Evolutionary conservation across 2,797 vertebrate species (phyloP), one percentile per base, ranked within the genome.

Genomic region (Anabacerthia variegaticeps): DNA sequence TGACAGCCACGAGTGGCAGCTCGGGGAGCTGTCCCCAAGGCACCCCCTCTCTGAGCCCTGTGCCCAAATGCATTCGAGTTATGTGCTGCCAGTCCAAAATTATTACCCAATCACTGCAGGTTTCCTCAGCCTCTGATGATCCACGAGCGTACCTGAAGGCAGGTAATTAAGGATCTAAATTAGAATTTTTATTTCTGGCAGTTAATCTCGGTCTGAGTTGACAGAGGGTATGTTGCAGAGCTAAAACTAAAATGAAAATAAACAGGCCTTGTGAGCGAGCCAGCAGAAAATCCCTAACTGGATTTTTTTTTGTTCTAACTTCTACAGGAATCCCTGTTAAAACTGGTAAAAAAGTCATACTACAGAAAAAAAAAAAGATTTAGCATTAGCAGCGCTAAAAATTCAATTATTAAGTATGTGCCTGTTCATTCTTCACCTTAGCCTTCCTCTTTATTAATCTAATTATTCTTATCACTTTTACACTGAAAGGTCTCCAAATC

Each of bases 151-250:
- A 94, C 93, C 93, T 95, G 88, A 94, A 85, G 71, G 89, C 86
- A 95, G 88, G 80, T 88, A 97, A 96, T 97, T 95, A 96, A 91
- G 54, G 73, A 55, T 67, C 56, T 83, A 89, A 96, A 96, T 94
- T 77, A 80, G 84, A 88, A 82, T 80, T 95, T 92, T 96, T 91
- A 82, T 88, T 95, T 88, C 93, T 69, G 51, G 85, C 59, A 61
- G 91, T 89, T 85, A 82, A 94, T 89, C 85, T 89, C 28, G 39
- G 67, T 51, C 73, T 0, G 0, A 72, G 71, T n/a, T 89, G 87
- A 89, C 3, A 7, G 34, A 81, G 56, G n/a, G 73, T 44, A 34
- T 26, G 71, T 48, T 34, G 28, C 12, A 43, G 62, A 72, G 78
- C 30, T 62, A 59, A 92, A 85, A 55, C 22, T 10, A 85, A 88